phyloP scores from a whole-genome alignment of 1,140 invertebrate species.

The Drosophila kikkawai region DNA sequence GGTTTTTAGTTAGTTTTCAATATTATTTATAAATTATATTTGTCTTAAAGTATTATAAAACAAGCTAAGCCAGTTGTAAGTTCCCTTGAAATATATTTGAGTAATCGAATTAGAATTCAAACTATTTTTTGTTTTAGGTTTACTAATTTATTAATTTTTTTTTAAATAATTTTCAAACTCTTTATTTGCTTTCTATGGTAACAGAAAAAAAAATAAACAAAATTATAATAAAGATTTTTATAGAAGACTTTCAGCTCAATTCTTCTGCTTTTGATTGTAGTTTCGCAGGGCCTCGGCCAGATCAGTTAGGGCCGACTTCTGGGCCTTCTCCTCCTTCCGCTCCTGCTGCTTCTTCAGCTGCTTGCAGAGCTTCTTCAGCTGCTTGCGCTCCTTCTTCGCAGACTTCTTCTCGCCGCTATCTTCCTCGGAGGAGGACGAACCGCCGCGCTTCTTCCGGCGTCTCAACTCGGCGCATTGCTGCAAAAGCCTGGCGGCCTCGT shows the following conservation, averaged over 20 bases:
- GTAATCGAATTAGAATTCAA: too few relatives aligned
- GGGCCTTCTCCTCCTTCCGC: constrained; percentile 45
- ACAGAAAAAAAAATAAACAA: constrained; percentile 4
- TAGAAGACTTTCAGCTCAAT: constrained; percentile 1
- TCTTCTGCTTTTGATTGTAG: constrained; percentile 42
- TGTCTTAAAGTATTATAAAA: too few relatives aligned
- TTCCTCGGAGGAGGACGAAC: constrained; percentile 63
- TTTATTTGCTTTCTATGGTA: background rate
- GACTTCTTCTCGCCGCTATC: constrained; percentile 60
- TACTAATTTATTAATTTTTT: background rate
- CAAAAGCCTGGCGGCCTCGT: constrained; percentile 40
- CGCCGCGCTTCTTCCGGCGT: constrained; percentile 55
- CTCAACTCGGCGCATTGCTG: constrained; percentile 60
- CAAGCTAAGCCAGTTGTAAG: too few relatives aligned
- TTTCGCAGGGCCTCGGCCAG: constrained; percentile 51
- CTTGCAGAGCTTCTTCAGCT: constrained; percentile 77
- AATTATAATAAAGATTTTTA: background rate
- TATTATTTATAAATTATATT: background rate
- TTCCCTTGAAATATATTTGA: too few relatives aligned
- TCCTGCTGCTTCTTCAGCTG: constrained; percentile 53
- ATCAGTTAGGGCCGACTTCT: constrained; percentile 28
- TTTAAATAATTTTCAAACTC: background rate
- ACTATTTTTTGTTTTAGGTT: too few relatives aligned
- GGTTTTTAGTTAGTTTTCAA: background rate
- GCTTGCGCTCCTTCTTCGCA: constrained; percentile 67